Evolutionary conservation across 2,888 invertebrate species (phyloP).

Genomic region (Callimorpha dominula): DNA sequence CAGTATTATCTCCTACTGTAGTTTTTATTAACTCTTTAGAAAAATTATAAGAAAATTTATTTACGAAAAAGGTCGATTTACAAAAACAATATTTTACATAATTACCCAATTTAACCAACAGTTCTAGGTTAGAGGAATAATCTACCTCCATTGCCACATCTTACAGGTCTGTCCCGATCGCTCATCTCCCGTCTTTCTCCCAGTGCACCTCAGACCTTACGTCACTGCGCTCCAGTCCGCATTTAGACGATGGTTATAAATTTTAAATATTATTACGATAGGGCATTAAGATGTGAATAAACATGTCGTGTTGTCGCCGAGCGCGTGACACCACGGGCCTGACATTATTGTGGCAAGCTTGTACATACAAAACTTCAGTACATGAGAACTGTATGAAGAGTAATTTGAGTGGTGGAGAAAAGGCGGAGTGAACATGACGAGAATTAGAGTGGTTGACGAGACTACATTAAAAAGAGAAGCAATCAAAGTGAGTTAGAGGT

Average conservation of each 20-base stretch:
- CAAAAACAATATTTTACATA: not conserved
- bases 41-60: not conserved
- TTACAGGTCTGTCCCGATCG: not conserved
- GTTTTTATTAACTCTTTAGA: too few relatives aligned
- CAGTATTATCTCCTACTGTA: too few relatives aligned
- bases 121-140: not conserved
- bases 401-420: not conserved
- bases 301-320: slow-evolving; percentile 71
- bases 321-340: slow-evolving; percentile 63
- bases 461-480: not conserved
- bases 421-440: not conserved
- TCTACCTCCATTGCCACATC: not conserved
- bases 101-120: not conserved
- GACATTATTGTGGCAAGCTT: slow-evolving; percentile 58
- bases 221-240: slow-evolving; percentile 50
- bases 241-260: slow-evolving; percentile 66
- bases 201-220: slow-evolving; percentile 34
- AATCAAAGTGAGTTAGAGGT: too few relatives aligned
- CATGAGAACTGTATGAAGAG: not conserved
- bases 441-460: not conserved
- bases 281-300: slow-evolving; percentile 81
- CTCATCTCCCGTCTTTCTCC: slow-evolving; percentile 4
- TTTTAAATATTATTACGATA: slow-evolving; percentile 79
- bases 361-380: slow-evolving; percentile 6
- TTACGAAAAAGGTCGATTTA: not conserved